phyloP scores from a whole-genome alignment of 2,888 invertebrate species.

The Ormyrus thymus region DNA sequence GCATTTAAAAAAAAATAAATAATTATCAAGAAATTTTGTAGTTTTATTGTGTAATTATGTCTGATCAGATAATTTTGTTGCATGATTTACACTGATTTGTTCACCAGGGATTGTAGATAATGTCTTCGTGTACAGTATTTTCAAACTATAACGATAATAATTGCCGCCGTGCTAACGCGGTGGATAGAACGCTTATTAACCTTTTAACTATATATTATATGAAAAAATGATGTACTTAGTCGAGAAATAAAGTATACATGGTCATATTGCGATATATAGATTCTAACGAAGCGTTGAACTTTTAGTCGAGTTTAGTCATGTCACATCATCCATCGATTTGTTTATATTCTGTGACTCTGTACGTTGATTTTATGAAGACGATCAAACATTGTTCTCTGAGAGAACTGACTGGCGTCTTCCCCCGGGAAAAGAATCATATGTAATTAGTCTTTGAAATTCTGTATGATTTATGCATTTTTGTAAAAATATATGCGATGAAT shows the following conservation, averaged over 20 bases:
- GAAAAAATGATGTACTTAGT: slow-evolving; percentile 35
- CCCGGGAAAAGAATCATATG: slow-evolving; percentile 2
- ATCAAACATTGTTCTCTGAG: not conserved
- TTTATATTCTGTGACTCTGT: slow-evolving; percentile 16
- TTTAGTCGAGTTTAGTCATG: slow-evolving; percentile 46
- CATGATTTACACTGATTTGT: not conserved
- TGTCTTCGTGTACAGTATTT: slow-evolving; percentile 61
- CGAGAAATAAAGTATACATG: slow-evolving; percentile 26
- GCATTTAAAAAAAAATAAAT: too few species aligned
- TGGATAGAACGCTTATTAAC: slow-evolving; percentile 48
- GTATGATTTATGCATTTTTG: not conserved
- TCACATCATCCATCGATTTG: slow-evolving; percentile 11
- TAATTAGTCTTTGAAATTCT: not conserved
- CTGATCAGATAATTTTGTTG: not conserved
- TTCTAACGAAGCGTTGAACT: slow-evolving; percentile 23
- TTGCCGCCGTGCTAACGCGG: slow-evolving; percentile 7
- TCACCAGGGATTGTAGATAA: slow-evolving; percentile 28
- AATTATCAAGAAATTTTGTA: too few species aligned
- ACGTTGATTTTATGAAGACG: not conserved
- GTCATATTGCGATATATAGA: slow-evolving; percentile 35
- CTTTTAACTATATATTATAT: slow-evolving; percentile 40
- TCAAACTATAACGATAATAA: slow-evolving; percentile 45
- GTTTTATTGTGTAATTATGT: too few species aligned
- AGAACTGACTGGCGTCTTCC: not conserved
- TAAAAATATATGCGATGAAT: not conserved